A percentile compares a stretch with the other conserved stretches of the same genome.
These are phyloP conservation scores for Teleogryllus occipitalis DNA, from an alignment of 1,140 invertebrate genomes.

Conservation along the genomic window DNA sequence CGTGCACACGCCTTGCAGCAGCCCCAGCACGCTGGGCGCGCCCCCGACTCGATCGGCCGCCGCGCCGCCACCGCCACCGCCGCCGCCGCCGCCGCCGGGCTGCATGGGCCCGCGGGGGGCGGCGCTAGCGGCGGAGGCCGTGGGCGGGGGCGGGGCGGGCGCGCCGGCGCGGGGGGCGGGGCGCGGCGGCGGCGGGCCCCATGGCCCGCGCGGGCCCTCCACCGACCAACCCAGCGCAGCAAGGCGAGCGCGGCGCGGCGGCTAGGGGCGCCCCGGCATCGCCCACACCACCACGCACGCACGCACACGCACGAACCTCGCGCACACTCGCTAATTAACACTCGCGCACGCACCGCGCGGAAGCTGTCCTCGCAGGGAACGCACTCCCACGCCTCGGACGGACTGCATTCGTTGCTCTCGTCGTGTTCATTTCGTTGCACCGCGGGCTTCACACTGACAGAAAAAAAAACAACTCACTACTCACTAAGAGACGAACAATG, in stretches of 20 bases:
- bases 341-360: neutral
- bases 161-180: no score
- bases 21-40: constrained; percentile 21
- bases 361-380: neutral
- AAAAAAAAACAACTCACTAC: neutral
- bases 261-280: neutral
- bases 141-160: no score
- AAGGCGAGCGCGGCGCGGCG: neutral
- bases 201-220: neutral
- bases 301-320: no score
- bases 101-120: neutral
- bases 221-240: neutral
- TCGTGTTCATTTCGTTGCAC: neutral
- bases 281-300: neutral
- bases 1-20: constrained; percentile 26
- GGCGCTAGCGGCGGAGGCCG: no score
- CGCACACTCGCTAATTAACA: neutral
- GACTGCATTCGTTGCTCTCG: neutral
- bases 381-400: neutral
- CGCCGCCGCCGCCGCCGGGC: no score
- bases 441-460: neutral
- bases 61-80: no score
- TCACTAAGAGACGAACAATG: neutral
- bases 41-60: no score
- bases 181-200: no score